A percentile compares a stretch with the other conserved stretches of the same genome.
These are phyloP conservation scores for Irena cyanogastra DNA, from an alignment of 2,113 vertebrate species.

Conservation along the genomic window DNA sequence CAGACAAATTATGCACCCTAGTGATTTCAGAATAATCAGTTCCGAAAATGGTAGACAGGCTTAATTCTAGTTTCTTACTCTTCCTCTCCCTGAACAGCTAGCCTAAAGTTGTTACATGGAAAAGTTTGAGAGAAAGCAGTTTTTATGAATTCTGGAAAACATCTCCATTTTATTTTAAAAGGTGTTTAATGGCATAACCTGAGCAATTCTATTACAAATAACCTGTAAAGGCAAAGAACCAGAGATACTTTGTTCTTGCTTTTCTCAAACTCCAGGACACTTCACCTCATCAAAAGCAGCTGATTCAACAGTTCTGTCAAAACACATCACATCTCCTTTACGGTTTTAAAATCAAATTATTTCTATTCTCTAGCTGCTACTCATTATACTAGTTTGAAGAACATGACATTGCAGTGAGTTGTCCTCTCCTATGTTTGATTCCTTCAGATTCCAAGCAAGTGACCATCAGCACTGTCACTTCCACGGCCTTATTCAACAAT, in stretches of 20 bases:
- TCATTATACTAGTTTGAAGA: not conserved
- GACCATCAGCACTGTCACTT: not conserved
- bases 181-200: not conserved
- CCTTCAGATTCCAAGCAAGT: not conserved
- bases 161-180: not conserved
- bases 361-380: not conserved
- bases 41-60: not conserved
- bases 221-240: not conserved
- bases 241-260: not conserved
- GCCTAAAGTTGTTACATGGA: not conserved
- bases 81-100: not conserved
- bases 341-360: not conserved
- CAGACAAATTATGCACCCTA: not conserved
- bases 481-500: not conserved
- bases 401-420: not conserved
- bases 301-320: not conserved
- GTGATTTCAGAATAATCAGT: not conserved
- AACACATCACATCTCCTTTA: not conserved
- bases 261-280: not conserved
- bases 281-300: not conserved
- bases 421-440: not conserved
- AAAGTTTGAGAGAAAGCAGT: not conserved
- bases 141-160: not conserved
- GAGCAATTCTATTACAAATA: not conserved
- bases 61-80: not conserved